Percentiles rank a stretch among this genome's conserved stretches.
Evolutionary conservation across 2,888 invertebrate genomes (phyloP).

Genomic region (Empis stercorea): DNA sequence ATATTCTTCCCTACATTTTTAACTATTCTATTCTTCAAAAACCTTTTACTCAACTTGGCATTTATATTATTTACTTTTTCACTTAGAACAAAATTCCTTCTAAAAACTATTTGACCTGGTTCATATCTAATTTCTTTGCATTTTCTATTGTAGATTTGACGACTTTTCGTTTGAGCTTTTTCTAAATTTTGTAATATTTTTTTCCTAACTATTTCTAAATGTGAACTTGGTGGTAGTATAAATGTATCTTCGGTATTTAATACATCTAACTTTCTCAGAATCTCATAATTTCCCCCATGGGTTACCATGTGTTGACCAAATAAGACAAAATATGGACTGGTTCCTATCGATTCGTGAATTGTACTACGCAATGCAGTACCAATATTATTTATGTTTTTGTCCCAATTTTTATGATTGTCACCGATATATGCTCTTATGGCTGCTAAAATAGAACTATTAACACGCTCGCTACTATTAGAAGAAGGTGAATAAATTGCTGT

Average conservation of each 20-base stretch:
- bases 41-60: background rate
- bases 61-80: background rate
- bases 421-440: slow-evolving; percentile 17
- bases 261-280: background rate
- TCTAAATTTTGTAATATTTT: background rate
- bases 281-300: slow-evolving; percentile 1
- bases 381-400: slow-evolving; percentile 15
- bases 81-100: slow-evolving; percentile 1
- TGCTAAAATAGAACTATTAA: slow-evolving; percentile 19
- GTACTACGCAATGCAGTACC: slow-evolving; percentile 18
- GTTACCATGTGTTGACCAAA: slow-evolving; percentile 15
- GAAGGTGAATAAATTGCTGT: slow-evolving; percentile 21
- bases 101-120: background rate
- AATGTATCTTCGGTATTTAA: background rate
- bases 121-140: background rate
- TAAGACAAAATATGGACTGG: slow-evolving; percentile 15
- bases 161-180: background rate
- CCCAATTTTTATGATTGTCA: slow-evolving; percentile 15
- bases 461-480: slow-evolving; percentile 20
- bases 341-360: slow-evolving; percentile 16
- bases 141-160: background rate
- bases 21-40: too few relatives aligned
- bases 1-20: too few relatives aligned
- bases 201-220: background rate
- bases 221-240: background rate